Percentiles rank a stretch among this genome's conserved stretches.
phyloP scores from a whole-genome alignment of 1,140 invertebrate species.

The Spodoptera litura region DNA sequence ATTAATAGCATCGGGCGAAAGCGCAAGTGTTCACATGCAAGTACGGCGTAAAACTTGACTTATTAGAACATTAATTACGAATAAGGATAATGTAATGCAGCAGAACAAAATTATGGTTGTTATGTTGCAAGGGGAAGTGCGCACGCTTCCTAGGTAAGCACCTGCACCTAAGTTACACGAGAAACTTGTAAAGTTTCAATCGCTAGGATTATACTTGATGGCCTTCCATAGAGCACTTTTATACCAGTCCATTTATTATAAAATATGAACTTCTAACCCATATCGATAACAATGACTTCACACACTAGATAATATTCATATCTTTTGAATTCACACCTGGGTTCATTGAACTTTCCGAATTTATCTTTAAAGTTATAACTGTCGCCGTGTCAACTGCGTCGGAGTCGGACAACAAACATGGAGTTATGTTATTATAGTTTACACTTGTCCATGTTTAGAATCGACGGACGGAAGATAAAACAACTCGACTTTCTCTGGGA shows the following conservation, averaged over 20 bases:
- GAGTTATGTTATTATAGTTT: constrained; percentile 59
- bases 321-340: constrained; percentile 49
- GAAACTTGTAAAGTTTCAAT: neutral
- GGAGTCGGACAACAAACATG: constrained; percentile 64
- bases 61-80: constrained; percentile 72
- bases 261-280: constrained; percentile 3
- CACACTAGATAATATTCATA: constrained; percentile 10
- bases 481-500: constrained; percentile 67
- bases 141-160: neutral
- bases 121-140: neutral
- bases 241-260: neutral
- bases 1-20: constrained; percentile 77
- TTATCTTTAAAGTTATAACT: constrained; percentile 65
- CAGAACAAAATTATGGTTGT: constrained; percentile 16
- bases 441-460: constrained; percentile 64
- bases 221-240: neutral
- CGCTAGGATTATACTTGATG: neutral
- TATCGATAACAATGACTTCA: constrained; percentile 19
- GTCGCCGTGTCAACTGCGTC: constrained; percentile 61
- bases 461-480: constrained; percentile 56
- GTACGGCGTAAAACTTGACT: constrained; percentile 61
- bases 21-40: constrained; percentile 79
- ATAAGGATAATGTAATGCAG: constrained; percentile 44
- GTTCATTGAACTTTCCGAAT: constrained; percentile 54
- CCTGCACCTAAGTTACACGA: constrained; percentile 11